These are phyloP conservation scores for Ataeniobius toweri DNA, from an alignment of 2,797 vertebrate genomes.

Conservation along the genomic window DNA sequence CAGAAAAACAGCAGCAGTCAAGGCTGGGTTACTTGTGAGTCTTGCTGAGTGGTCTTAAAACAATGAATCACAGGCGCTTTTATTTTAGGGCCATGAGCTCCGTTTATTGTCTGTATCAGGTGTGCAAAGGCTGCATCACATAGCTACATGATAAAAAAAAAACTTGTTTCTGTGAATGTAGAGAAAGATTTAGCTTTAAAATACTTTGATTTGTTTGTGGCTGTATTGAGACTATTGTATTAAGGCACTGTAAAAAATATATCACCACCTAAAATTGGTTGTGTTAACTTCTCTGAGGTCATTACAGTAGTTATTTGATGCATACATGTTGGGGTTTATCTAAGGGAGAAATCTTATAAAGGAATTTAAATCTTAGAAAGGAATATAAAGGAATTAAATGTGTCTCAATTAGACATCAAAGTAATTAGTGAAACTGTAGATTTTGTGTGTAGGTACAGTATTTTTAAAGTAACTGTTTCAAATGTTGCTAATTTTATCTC, in stretches of 20 bases:
- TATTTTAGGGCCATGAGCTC: too few relatives aligned
- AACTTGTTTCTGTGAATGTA: not conserved
- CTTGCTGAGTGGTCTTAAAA: not conserved
- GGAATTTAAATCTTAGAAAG: too few relatives aligned
- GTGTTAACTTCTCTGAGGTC: not conserved
- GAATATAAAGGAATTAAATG: not conserved
- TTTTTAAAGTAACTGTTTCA: conserved; percentile 14
- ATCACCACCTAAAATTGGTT: not conserved
- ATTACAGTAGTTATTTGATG: not conserved
- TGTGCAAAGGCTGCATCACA: not conserved
- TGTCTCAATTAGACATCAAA: not conserved
- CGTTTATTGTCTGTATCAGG: not conserved
- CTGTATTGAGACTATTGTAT: not conserved
- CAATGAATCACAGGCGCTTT: not conserved
- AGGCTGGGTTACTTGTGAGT: not conserved
- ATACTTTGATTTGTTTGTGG: not conserved
- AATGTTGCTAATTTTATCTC: conserved; percentile 43
- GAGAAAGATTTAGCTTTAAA: not conserved
- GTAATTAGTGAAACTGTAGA: not conserved
- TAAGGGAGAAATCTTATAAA: too few relatives aligned
- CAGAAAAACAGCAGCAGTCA: not conserved
- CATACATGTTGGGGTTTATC: not conserved
- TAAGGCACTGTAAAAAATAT: not conserved
- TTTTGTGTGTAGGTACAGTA: not conserved
- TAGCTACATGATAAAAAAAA: not conserved